These are phyloP conservation scores for Heliconius himera DNA, from an alignment of 1,140 invertebrate genomes.

Conservation along the genomic window DNA sequence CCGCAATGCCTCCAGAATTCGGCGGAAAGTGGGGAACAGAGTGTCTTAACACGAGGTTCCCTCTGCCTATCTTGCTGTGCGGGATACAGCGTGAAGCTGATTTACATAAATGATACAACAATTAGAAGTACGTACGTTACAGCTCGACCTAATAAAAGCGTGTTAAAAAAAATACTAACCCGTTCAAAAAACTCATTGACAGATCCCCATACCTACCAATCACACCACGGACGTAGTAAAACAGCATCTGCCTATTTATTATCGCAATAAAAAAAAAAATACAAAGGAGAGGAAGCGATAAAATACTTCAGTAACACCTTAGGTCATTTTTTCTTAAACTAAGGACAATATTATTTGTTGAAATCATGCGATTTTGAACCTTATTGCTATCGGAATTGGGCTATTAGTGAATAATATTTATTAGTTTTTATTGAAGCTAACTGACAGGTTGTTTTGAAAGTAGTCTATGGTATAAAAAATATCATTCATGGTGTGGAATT, in stretches of 20 bases:
- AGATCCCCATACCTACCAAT: constrained; percentile 64
- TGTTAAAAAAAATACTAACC: neutral
- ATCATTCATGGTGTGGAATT: constrained; percentile 63
- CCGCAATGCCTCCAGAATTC: no score
- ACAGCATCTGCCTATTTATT: constrained; percentile 68
- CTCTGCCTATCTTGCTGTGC: no score
- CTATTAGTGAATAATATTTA: neutral
- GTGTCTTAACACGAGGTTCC: no score
- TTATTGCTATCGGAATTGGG: constrained; percentile 17
- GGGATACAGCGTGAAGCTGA: no score
- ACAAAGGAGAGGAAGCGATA: constrained; percentile 67
- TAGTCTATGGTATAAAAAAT: constrained; percentile 58
- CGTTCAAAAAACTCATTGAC: constrained; percentile 46
- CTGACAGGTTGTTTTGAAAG: constrained; percentile 52
- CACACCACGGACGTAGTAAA: constrained; percentile 43
- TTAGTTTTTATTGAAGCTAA: constrained; percentile 39
- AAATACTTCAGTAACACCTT: constrained; percentile 58
- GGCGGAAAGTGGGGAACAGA: no score
- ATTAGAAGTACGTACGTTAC: no score
- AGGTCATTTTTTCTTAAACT: constrained; percentile 53
- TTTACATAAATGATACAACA: no score
- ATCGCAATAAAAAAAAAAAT: constrained; percentile 54
- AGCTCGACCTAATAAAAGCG: no score
- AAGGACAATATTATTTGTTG: constrained; percentile 53
- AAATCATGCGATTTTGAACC: constrained; percentile 49